Base-by-base conservation (phyloP, 2,113 vertebrate genomes). In the Pseudopodoces humilis region DNA sequence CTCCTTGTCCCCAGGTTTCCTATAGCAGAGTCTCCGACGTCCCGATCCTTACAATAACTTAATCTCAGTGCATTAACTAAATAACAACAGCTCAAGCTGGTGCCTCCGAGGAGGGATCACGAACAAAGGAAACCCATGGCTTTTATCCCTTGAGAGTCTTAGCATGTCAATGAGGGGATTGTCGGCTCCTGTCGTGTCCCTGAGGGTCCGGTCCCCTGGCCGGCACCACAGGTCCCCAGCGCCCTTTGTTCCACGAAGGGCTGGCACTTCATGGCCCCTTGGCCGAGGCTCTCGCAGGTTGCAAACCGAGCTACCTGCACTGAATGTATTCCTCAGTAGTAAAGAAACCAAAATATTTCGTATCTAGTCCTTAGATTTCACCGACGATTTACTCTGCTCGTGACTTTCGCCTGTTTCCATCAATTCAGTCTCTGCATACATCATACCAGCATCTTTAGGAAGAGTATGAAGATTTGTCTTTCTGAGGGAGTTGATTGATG, bases 121-220 rank as follows among this genome's bases (percentile, higher is more conserved):
- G 13, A 62, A 23, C 13, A 35, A 55, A 60, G 16, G 47, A 83
- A 53, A 11, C 8, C 39, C 20, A 41, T 14, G 25, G 35, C n/a
- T 76, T 76, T 19, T 41, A 41, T 33, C 17, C 47, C 22, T 15
- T 62, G n/a, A 49, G 35, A 49, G 25, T 43, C 25, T 49, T 11
- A 23, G 31, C 0, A 1, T 0, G 1, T 24, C 41, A n/a, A 23
- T 13, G 27, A 49, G 46, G 56, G 41, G 4, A 15, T 37, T 0
- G 1, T 56, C 7, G 9, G 21, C 55, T 69, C 41, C 55, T 27
- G 41, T 55, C 6, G 4, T 4, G n/a, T 49, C 20, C 53, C 25
- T 15, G 25, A 49, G 63, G 28, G 21, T 11, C 33, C 2, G 22
- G 25, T 49, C 9, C 30, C 41, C 46, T 3, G 69, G 60, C 21